Evolutionary conservation across 2,113 vertebrate genomes (phyloP).

Genomic region (Tor tambroides): DNA sequence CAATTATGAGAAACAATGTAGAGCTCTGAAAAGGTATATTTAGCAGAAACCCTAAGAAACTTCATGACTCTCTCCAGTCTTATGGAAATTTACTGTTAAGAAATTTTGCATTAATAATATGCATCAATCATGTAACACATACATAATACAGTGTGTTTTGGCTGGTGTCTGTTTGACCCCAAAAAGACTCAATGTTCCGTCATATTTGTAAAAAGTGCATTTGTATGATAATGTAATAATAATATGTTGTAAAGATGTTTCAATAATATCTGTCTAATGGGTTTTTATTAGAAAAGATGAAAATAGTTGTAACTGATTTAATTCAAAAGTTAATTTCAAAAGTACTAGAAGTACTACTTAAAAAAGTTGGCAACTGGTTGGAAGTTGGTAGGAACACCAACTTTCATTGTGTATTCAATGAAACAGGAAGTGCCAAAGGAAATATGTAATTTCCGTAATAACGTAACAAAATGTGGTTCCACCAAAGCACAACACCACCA

Average conservation of each 20-base stretch:
- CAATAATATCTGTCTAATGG: background rate
- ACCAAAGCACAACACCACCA: constrained; percentile 5
- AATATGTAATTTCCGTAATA: constrained; percentile 25
- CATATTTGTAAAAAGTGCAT: background rate
- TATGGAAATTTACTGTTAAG: background rate
- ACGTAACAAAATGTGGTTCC: background rate
- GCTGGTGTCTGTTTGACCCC: background rate
- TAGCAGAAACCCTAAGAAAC: constrained; percentile 12
- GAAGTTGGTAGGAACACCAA: background rate
- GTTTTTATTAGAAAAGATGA: background rate
- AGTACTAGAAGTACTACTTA: background rate
- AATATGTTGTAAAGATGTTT: background rate
- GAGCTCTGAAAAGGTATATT: background rate
- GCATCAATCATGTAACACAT: background rate
- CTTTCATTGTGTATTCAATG: constrained; percentile 22
- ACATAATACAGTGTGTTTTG: background rate
- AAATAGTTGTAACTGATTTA: too few relatives aligned
- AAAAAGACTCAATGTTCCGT: background rate
- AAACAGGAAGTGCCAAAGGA: constrained; percentile 22
- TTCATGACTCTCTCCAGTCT: background rate
- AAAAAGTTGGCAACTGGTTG: background rate
- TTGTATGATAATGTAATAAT: background rate
- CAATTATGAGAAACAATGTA: background rate
- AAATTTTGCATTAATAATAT: background rate
- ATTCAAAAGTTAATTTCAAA: too few relatives aligned